These are phyloP conservation scores for Chlamydotis undulata DNA, from an alignment of 2,113 vertebrate genomes.

Conservation along the genomic window DNA sequence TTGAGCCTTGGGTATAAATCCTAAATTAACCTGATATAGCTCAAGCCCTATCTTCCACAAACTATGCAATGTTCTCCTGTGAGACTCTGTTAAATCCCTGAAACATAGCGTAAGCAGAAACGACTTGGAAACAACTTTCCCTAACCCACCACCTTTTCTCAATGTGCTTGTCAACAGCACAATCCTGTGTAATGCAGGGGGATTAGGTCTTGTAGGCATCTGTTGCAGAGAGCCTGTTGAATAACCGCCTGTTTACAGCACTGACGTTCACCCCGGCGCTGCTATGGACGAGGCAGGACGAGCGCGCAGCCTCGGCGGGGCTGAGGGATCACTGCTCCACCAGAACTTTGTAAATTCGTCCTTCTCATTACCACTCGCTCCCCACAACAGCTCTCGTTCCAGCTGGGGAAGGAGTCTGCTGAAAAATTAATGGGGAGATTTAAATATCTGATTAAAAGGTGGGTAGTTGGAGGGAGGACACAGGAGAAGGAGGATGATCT, in stretches of 20 bases:
- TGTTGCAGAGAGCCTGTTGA: background rate
- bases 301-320: background rate
- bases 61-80: background rate
- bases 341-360: background rate
- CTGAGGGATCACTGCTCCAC: background rate
- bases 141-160: background rate
- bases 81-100: background rate
- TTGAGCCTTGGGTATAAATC: background rate
- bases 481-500: background rate
- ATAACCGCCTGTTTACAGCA: background rate
- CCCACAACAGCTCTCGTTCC: background rate
- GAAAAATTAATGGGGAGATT: background rate
- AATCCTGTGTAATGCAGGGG: background rate
- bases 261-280: background rate
- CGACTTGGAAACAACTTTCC: background rate
- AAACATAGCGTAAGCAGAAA: background rate
- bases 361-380: background rate
- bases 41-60: background rate
- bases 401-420: background rate
- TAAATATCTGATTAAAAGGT: background rate
- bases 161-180: background rate
- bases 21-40: background rate
- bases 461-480: background rate
- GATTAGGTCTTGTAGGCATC: background rate
- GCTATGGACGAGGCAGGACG: background rate